A percentile compares a stretch with the other conserved stretches of the same genome.
Conservation (phyloP, 1,140 invertebrate species). For the Holcopasites calliopsidis region DNA sequence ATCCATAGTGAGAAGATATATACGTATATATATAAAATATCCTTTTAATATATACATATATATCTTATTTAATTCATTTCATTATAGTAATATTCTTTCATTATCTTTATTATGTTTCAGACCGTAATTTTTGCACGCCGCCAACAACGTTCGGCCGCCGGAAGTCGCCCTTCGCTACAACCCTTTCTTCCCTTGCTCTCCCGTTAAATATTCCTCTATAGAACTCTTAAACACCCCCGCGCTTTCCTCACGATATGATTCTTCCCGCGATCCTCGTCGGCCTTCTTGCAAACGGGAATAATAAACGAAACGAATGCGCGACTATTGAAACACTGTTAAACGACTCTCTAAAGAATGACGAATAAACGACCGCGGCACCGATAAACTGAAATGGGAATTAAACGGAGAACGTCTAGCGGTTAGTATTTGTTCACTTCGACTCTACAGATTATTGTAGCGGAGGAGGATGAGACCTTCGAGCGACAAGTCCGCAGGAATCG, state of each 20-base stretch:
- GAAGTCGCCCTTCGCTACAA: constrained; percentile 51
- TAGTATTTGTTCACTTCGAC: not conserved
- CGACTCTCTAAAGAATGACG: too few species aligned
- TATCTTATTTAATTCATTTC: constrained; percentile 66
- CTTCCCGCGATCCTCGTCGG: constrained; percentile 15
- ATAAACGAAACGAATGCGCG: too few species aligned
- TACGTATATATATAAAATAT: constrained; percentile 71
- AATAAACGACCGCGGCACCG: too few species aligned
- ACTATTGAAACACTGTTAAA: too few species aligned
- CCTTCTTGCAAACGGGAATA: constrained; percentile 30
- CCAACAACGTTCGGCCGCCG: constrained; percentile 49
- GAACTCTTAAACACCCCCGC: not conserved
- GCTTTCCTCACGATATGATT: too few species aligned
- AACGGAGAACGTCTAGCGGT: too few species aligned
- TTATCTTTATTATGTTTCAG: constrained; percentile 76
- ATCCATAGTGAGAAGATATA: constrained; percentile 73
- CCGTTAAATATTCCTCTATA: constrained; percentile 2
- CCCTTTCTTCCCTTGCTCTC: not conserved
- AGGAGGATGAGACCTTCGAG: not conserved
- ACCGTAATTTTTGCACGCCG: constrained; percentile 65
- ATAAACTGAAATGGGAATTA: too few species aligned
- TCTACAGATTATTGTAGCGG: not conserved
- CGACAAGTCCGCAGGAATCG: not conserved
- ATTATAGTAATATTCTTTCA: constrained; percentile 69
- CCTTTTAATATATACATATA: constrained; percentile 67